Base-by-base conservation (phyloP, 2,888 invertebrate species). In the Amblyjoppa proteus region DNA sequence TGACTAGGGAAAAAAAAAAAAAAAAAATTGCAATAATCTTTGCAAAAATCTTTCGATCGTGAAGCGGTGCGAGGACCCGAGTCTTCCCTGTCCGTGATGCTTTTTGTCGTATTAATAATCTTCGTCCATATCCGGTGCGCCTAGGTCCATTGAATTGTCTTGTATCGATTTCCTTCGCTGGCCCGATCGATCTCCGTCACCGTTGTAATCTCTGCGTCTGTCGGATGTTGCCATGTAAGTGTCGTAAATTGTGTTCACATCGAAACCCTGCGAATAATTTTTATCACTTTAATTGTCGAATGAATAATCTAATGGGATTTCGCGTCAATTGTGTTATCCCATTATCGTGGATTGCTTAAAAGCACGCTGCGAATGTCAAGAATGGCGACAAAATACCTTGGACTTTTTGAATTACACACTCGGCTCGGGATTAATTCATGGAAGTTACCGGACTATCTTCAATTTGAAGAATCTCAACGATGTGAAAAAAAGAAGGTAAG, bases 241-340 rank as follows among this genome's bases (percentile, higher is more conserved):
- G 45, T 89, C 87, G 81, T 89, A 89, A 82, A 89, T 81, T 31
- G 83, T 71, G 53, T 89, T 86, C 3, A 86, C 82, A 74, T 89
- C 87, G 25, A 89, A 71, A 56, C 87, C 88, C 89, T 89, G 68
- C 25, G 83, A 84, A 70, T n/a, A 64, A 64, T 64, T 34, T 34
- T 16, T 9, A 9, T 64, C 16, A 34, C 16, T 64, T 31, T 1
- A 11, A 16, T 61, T 5, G 25, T 28, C 31, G 53, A 31, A 31
- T 61, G 1, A 31, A 16, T 31, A 3, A 31, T 61, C 61, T 1
- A 16, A 25, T 2, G 31, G 1, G 9, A 13, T 16, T 28, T 49
- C 13, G 1, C 3, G 13, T 16, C 45, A 16, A 16, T 4, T 49
- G 45, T 49, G 13, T 49, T 16, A 16, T 16, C 3, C 45, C 45